Base-by-base conservation (phyloP, 2,888 invertebrate species). In the Acleris laterana region DNA sequence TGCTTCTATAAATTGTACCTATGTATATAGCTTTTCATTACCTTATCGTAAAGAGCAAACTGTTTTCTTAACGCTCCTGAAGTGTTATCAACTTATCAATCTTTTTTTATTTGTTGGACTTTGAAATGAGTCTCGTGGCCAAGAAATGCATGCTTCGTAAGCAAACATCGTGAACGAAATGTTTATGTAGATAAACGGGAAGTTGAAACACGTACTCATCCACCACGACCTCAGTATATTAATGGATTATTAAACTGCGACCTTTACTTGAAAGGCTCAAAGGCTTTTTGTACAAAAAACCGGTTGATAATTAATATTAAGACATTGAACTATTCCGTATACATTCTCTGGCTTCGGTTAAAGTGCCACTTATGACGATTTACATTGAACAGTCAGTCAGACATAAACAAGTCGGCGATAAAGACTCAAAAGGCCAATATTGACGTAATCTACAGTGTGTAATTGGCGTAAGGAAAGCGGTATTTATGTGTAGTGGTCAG, bases 241-340 rank as follows among this genome's bases (percentile, higher is more conserved):
- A 51, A 32, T 52, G 28, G 9, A 25, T 51, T 19, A 19, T 53
- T 53, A 16, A 53, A 53, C 38, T 53, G 13, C 32, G 53, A 53
- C 53, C 28, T 53, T 38, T 19, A 53, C 19, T 38, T 19, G 38
- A 53, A 11, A 52, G 38, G 16, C 19, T 38, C 53, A 38, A 38
- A 38, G 38, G 32, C 16, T 17, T 52, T 52, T n/a, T 28, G 11
- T 17, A 0, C 19, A 53, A 19, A 16, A 20, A 55, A 55, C 42
- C 38, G 42, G 42, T 20, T 22, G 22, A 38, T n/a, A 19, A 55
- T 22, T 42, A 49, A 44, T 17, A 19, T 51, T n/a, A 44, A 58
- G 51, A 46, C 63, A 63, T 63, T 63, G 57, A 63, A 63, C 63
- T 58, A 46, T 58, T 20, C 28, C 25, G 38, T 57, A 51, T 28